These are phyloP conservation scores for Tonatia bakeri DNA, from an alignment of 2,113 vertebrate genomes.

Conservation along the genomic window DNA sequence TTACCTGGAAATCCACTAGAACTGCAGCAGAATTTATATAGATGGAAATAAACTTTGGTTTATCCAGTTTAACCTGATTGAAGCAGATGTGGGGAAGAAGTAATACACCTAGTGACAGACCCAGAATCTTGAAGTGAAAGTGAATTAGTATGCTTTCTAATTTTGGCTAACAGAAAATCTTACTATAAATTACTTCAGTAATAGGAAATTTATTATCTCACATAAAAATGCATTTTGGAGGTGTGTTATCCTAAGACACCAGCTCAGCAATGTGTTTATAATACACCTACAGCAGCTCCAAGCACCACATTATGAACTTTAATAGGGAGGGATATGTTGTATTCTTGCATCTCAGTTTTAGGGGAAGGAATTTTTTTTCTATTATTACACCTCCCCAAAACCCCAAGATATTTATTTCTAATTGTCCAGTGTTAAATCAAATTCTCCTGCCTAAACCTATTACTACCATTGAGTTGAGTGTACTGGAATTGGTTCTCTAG, in stretches of 20 bases:
- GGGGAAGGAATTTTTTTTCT: not conserved
- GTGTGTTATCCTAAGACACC: not conserved
- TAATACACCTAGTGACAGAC: not conserved
- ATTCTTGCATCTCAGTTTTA: not conserved
- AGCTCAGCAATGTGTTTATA: not conserved
- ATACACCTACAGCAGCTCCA: too few relatives aligned
- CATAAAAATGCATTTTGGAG: not conserved
- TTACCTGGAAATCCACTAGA: not conserved
- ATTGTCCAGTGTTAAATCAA: not conserved
- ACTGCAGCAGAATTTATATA: not conserved
- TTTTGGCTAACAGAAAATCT: not conserved
- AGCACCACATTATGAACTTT: not conserved
- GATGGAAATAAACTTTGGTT: not conserved
- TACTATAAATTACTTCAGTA: not conserved
- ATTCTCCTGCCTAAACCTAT: not conserved
- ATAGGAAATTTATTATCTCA: not conserved
- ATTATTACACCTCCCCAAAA: too few relatives aligned
- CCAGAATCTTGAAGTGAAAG: not conserved
- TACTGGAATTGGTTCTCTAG: not conserved
- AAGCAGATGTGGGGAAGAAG: not conserved
- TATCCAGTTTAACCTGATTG: not conserved
- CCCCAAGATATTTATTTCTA: not conserved
- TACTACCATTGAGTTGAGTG: not conserved
- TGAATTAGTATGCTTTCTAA: not conserved
- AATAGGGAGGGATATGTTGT: not conserved